Percentiles rank a stretch among this genome's conserved stretches.
These are phyloP conservation scores for Rhodophaea formosa DNA, from an alignment of 2,888 invertebrate genomes.

Conservation along the genomic window DNA sequence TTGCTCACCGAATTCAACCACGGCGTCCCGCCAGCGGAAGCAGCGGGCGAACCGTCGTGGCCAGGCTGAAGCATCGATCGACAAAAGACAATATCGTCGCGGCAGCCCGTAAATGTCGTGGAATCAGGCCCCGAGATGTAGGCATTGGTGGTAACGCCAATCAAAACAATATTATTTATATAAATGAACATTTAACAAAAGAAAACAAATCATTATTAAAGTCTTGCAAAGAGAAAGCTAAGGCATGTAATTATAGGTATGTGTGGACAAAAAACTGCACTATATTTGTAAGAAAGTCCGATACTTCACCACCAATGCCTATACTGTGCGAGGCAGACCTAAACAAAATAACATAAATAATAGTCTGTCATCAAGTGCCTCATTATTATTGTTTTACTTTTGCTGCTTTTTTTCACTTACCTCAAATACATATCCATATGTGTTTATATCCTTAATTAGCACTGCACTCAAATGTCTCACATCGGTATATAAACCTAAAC, in stretches of 20 bases:
- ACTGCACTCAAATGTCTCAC: no score
- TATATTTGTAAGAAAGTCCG: conserved; percentile 20
- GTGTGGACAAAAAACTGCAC: conserved; percentile 25
- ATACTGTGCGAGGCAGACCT: neutral
- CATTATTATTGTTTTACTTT: no score
- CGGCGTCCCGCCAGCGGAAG: neutral
- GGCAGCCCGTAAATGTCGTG: conserved; percentile 13
- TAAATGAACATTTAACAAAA: conserved; percentile 26
- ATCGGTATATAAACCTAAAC: no score
- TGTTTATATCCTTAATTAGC: no score
- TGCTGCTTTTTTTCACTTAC: neutral
- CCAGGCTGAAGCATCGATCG: neutral
- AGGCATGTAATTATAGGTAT: conserved; percentile 13
- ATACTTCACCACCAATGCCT: conserved; percentile 20
- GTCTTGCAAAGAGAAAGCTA: conserved; percentile 13
- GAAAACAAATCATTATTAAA: conserved; percentile 21
- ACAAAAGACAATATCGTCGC: conserved; percentile 18
- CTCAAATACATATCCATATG: neutral
- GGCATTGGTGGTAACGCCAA: conserved; percentile 5
- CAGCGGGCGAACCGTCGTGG: neutral
- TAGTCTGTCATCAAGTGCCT: neutral
- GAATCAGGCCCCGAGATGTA: conserved; percentile 16
- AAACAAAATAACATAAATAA: neutral
- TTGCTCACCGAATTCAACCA: conserved; percentile 15
- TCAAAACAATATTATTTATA: conserved; percentile 13